Base-by-base conservation (phyloP, 2,888 invertebrate species). In the Tipula unca region DNA sequence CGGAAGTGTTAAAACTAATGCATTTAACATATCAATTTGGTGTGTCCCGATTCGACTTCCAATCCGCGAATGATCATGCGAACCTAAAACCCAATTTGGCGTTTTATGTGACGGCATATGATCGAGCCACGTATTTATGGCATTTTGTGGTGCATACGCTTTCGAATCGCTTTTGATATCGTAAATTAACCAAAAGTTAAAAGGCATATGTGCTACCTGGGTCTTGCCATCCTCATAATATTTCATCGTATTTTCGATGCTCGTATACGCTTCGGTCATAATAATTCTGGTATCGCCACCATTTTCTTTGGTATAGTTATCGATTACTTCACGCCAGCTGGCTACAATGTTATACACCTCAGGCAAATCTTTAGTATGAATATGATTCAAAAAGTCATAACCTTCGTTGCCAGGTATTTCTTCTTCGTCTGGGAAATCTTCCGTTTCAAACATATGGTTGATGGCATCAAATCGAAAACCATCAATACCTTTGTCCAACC, bases 401-500 rank as follows among this genome's bases (percentile, higher is more conserved):
- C 91, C 90, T 0, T 92, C 90, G 0, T 92, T 91, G 87, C 89
- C 89, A 1, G 89, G 87, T 1, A 91, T 91, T 1, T 93, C 94
- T 1, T 93, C 94, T 89, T 94, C 95, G 89, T 95, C 92, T 0
- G 90, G 90, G 54, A 92, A 90, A 85, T 89, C 87, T 14, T 92
- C 92, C 35, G 90, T 92, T 90, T 95, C 95, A 87, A 93, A 94
- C 54, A 95, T 89, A 90, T 93, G 94, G 87, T 92, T 90, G 8
- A 96, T 93, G 0, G 96, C 96, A 88, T 96, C 96, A 54, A 98
- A 92, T 88, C 97, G 93, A 88, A 98, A 97, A 0, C 98, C 98
- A 88, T 96, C 95, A 0, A 97, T 94, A 0, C 97, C 97, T 88
- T 94, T 94, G 85, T 94, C 94, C 85, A 98, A 89, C 98, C 98